Base-by-base conservation (phyloP, 2,797 vertebrate species). In the Selene dorsalis region DNA sequence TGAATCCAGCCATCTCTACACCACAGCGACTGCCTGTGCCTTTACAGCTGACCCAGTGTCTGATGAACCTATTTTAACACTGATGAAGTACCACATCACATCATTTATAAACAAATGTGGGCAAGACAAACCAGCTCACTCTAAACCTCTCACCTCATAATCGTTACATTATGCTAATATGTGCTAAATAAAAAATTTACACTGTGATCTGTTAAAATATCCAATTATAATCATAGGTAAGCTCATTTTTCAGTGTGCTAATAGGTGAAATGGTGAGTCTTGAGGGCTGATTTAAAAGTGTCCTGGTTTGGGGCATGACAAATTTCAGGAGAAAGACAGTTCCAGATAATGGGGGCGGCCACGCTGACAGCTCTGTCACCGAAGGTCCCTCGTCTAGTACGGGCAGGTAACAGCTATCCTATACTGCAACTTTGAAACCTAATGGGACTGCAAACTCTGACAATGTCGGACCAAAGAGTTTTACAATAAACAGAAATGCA, bases 401-500 rank as follows among this genome's bases (percentile, higher is more conserved):
- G 6, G 32, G 32, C 7, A 35, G 32, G 32, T 35, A 35, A 35
- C 32, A 35, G 32, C 32, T 35, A 35, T 8, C 8, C 7, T 8
- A 35, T 8, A 35, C 32, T 35, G 32, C 10, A 67, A 17, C 47
- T 22, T 61, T 57, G 0, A 5, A 55, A 55, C 52, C 18, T 59
- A 11, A 75, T 43, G 30, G 50, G 22, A 62, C 32, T 18, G 20
- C 0, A 76, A 24, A 35, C 39, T 24, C 30, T 68, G 28, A 64
- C 28, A 43, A n/a, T 47, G 3, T 28, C 20, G 50, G 48, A 47
- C 48, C 70, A 50, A 16, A 57, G 22, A 56, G 43, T 32, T 28
- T 55, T 63, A 50, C 73, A 82, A 71, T 68, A 13, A 84, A 69
- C 1, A 53, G 47, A 22, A 67, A 52, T 62, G 28, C 12, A 17